Conservation (phyloP, 1,140 invertebrate genomes). For the Amyelois transitella region DNA sequence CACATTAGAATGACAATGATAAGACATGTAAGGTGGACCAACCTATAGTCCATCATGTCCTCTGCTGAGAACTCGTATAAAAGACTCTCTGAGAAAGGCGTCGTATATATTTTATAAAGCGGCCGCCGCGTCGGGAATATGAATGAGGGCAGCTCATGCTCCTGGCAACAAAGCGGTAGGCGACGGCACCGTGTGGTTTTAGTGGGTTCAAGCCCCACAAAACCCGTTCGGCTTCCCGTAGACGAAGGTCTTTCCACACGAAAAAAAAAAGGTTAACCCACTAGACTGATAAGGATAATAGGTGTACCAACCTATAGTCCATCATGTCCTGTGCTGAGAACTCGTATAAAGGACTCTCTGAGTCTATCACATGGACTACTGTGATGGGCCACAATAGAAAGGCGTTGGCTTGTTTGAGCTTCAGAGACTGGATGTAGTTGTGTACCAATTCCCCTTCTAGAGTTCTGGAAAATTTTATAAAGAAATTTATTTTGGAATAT, state of each 20-base stretch:
- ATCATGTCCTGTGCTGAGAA: conserved; percentile 75
- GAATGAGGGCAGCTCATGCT: no score
- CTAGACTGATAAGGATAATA: no score
- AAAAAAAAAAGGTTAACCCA: no score
- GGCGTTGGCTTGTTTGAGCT: conserved; percentile 50
- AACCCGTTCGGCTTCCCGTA: no score
- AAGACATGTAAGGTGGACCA: no score
- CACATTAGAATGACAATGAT: no score
- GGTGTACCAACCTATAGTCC: conserved; percentile 65
- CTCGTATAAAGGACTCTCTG: conserved; percentile 75
- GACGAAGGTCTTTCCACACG: no score
- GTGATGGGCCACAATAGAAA: conserved; percentile 80
- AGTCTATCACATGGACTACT: conserved; percentile 78
- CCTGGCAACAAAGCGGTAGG: no score
- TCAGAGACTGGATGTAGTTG: conserved; percentile 61
- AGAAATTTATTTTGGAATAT: not conserved
- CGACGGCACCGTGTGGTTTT: no score
- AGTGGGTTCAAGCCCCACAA: no score
- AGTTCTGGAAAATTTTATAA: conserved; percentile 33
- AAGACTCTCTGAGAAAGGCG: conserved; percentile 73
- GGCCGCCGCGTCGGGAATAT: no score
- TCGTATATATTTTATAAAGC: no score
- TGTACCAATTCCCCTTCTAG: conserved; percentile 57
- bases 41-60: conserved; percentile 76
- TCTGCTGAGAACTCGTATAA: conserved; percentile 74